phyloP scores from a whole-genome alignment of 2,797 vertebrate species.

The Molossus alvarezi region DNA sequence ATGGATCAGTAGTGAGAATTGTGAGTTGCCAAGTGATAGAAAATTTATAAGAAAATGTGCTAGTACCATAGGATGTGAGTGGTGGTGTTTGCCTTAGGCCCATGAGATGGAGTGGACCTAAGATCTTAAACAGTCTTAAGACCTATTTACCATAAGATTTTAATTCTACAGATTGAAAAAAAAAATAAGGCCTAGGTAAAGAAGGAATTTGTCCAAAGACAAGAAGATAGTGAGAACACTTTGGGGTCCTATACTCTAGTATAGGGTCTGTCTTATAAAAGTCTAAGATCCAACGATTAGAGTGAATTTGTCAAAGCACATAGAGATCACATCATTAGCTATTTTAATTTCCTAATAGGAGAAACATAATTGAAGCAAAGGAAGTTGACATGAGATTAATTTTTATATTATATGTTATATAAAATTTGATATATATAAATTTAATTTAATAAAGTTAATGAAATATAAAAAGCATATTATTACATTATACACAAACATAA shows the following conservation, averaged over 20 bases:
- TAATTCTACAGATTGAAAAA: background rate
- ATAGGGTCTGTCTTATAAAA: background rate
- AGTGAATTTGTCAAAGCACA: background rate
- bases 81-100: background rate
- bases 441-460: background rate
- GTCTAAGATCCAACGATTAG: background rate
- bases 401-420: background rate
- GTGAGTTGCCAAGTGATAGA: background rate
- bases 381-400: background rate
- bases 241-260: background rate
- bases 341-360: background rate
- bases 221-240: background rate
- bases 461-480: too few species aligned
- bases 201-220: background rate
- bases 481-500: too few species aligned
- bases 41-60: background rate
- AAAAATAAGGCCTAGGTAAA: background rate
- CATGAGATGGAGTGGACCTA: background rate
- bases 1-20: background rate
- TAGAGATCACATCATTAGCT: background rate
- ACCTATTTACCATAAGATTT: background rate
- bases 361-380: background rate
- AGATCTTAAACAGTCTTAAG: background rate
- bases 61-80: rapidly evolving
- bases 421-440: background rate